These are phyloP conservation scores for Taeniopygia guttata DNA, from an alignment of 2,797 vertebrate genomes.

Conservation along the genomic window DNA sequence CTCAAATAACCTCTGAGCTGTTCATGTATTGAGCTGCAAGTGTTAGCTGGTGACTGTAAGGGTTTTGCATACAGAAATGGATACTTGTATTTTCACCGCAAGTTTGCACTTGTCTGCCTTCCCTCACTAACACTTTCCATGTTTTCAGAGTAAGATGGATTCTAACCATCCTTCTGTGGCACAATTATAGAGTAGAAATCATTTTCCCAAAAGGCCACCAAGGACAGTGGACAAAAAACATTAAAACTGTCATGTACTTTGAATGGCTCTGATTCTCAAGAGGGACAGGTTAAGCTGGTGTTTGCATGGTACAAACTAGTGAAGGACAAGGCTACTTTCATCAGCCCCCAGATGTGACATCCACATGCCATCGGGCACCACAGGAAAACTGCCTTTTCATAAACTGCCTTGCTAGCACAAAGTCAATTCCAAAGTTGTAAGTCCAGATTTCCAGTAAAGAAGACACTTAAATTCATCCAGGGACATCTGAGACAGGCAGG, in stretches of 20 bases:
- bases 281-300: not conserved
- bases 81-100: not conserved
- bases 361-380: not conserved
- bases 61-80: constrained; percentile 8
- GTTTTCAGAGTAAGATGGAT: not conserved
- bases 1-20: constrained; percentile 50
- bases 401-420: not conserved
- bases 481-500: not conserved
- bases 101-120: constrained; percentile 6
- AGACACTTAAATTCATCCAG: not conserved
- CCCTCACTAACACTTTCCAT: not conserved
- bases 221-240: not conserved
- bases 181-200: not conserved
- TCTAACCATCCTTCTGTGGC: not conserved
- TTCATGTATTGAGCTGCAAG: not conserved
- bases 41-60: constrained; percentile 1
- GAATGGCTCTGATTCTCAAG: not conserved
- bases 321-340: not conserved
- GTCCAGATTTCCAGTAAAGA: not conserved
- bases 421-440: not conserved
- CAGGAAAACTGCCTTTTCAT: not conserved
- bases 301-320: not conserved
- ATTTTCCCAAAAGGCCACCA: not conserved
- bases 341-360: not conserved
- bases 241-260: not conserved